Base-by-base conservation (phyloP, 2,113 vertebrate species). In the Candoia aspera region DNA sequence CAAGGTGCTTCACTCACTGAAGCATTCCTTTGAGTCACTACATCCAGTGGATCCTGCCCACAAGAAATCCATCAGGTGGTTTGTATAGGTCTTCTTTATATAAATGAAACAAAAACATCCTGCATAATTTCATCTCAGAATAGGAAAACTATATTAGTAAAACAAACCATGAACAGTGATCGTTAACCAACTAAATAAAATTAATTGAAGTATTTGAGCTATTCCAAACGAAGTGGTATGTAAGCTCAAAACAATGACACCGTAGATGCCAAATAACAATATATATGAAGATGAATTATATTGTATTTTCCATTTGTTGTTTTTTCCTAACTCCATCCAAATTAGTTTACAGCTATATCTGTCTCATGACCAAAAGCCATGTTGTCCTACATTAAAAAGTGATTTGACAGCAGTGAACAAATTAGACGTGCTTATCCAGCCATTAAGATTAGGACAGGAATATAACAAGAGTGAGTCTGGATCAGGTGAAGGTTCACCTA, bases 171-270 rank as follows among this genome's bases (percentile, higher is more conserved):
- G 42, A 84, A 83, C 13, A 49, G 62, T 88, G 57, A 79, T 88
- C 29, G 46, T 87, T 92, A 60, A 88, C 21, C 37, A 92, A 88
- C 37, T 84, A 92, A 92, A 60, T 92, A 60, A 88, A 92, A 42
- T 37, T 92, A 88, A 88, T 15, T 91, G 59, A 92, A 87, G 24
- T 87, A 64, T 53, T 49, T 84, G 55, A 60, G 68, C 33, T 83
- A 88, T 84, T 83, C 10, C 53, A 57, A n/a, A 92, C 84, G 33
- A 84, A 88, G 26, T 83, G 6, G 33, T 88, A 3, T 88, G 86
- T 84, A 88, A 68, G 29, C 19, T 88, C 29, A 46, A 60, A 84
- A 37, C 10, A 68, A 26, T 79, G 54, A 26, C 33, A 58, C 57
- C 19, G 15, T 37, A 91, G 90, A 87, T 33, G 6, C 46, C 57